Evolutionary conservation across 2,113 vertebrate genomes (phyloP).

Genomic region (Mugil cephalus): DNA sequence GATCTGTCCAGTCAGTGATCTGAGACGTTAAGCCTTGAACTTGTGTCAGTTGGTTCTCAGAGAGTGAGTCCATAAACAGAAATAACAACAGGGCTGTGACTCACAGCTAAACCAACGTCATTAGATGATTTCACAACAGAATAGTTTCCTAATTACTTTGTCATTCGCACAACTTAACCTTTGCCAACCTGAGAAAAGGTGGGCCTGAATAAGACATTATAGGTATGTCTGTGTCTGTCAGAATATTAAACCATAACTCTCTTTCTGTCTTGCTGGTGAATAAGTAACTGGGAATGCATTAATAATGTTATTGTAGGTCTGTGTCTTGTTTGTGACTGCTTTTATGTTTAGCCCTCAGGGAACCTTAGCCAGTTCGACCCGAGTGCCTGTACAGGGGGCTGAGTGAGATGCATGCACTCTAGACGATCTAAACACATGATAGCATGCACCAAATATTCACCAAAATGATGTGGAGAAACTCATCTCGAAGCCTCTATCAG

Average conservation of each 20-base stretch:
- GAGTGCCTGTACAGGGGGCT: too few relatives aligned
- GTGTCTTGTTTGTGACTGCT: too few relatives aligned
- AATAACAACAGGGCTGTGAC: conserved; percentile 25
- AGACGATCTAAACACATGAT: too few relatives aligned
- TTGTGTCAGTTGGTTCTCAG: conserved; percentile 28
- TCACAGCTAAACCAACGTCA: conserved; percentile 56
- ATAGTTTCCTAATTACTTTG: conserved; percentile 65
- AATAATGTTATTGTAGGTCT: conserved; percentile 7
- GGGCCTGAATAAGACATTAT: neutral
- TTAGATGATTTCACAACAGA: conserved; percentile 60
- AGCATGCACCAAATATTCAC: too few relatives aligned
- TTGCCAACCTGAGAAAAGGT: neutral
- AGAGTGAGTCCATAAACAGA: conserved; percentile 28
- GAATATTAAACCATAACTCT: too few relatives aligned
- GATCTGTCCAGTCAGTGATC: conserved; percentile 48
- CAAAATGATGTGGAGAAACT: too few relatives aligned
- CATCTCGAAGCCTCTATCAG: too few relatives aligned
- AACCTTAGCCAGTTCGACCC: too few relatives aligned
- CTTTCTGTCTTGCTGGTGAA: too few relatives aligned
- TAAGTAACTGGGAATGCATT: neutral
- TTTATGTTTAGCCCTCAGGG: too few relatives aligned
- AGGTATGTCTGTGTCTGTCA: neutral
- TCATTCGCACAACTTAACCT: conserved; percentile 60
- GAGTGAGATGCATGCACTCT: too few relatives aligned
- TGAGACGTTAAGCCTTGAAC: conserved; percentile 18